Base-by-base conservation (phyloP, 2,113 vertebrate genomes). In the Corydoras sp. region DNA sequence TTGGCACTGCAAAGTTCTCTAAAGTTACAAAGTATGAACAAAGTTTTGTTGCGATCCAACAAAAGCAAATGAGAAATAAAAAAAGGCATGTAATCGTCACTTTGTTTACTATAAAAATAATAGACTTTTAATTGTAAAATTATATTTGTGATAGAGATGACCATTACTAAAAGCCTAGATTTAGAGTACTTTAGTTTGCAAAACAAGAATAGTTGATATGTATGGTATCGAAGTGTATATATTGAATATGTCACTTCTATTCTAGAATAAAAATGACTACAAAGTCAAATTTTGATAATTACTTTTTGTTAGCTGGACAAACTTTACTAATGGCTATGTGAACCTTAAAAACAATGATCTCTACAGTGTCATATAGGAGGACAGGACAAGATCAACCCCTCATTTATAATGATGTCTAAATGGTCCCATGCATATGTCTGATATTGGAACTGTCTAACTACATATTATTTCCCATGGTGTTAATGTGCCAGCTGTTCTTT, bases 401-500 rank as follows among this genome's bases (percentile, higher is more conserved):
- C 54, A 61, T 54, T 67, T 61, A 59, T 9, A 8, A 11, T 15
- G 29, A 74, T 31, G 14, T 63, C 7, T 74, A 15, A 64, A 73
- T 32, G 48, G 11, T 61, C 62, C 48, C 67, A 31, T 30, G 31
- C 13, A 12, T 30, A 14, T 10, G 11, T 48, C 51, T 53, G 51
- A 67, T 55, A 35, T 58, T 55, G 29, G 10, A 62, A n/a, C 31
- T 58, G 18, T 65, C 29, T 60, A 60, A 66, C 65, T 43, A 67
- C 11, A 60, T 13, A 8, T 11, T 7, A 29, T 62, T 74, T 73
- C 70, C 67, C 56, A 62, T 60, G 50, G 14, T 24, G 50, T 63
- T 54, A 32, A 64, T 50, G 35, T 67, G 15, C 62, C 71, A 73
- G 66, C 70, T 73, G 61, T 58, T 61, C 35, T 56, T 56, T 24